These are phyloP conservation scores for Formica selysi DNA, from an alignment of 1,140 invertebrate species.

Conservation along the genomic window DNA sequence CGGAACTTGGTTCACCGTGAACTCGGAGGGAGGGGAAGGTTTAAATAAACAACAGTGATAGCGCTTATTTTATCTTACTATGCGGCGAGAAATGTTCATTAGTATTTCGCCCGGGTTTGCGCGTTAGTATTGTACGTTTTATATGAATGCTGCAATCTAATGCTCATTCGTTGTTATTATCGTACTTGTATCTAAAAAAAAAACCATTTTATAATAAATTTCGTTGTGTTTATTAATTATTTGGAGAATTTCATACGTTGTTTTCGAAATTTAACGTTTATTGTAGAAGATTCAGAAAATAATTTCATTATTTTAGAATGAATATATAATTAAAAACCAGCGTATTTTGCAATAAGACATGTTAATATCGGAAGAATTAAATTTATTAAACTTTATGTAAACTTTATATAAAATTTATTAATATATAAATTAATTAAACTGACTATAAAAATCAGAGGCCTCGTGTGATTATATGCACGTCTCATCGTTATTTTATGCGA, in stretches of 20 bases:
- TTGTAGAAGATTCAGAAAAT: neutral
- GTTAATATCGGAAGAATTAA: neutral
- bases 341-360: neutral
- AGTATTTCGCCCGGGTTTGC: constrained; percentile 23
- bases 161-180: neutral
- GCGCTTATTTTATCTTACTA: constrained; percentile 47
- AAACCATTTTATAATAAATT: neutral
- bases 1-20: neutral
- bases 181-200: neutral
- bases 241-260: neutral
- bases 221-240: neutral
- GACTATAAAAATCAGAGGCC: neutral
- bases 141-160: neutral
- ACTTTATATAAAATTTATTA: too few relatives aligned
- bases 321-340: neutral
- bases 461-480: neutral
- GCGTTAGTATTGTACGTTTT: neutral
- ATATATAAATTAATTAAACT: neutral
- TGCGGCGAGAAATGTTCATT: constrained; percentile 39
- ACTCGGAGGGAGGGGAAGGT: neutral
- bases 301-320: neutral
- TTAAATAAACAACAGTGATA: constrained; percentile 34
- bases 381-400: too few relatives aligned
- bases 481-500: constrained; percentile 8
- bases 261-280: neutral